These are phyloP conservation scores for Micromesistius poutassou DNA, from an alignment of 2,797 vertebrate species.

Conservation along the genomic window DNA sequence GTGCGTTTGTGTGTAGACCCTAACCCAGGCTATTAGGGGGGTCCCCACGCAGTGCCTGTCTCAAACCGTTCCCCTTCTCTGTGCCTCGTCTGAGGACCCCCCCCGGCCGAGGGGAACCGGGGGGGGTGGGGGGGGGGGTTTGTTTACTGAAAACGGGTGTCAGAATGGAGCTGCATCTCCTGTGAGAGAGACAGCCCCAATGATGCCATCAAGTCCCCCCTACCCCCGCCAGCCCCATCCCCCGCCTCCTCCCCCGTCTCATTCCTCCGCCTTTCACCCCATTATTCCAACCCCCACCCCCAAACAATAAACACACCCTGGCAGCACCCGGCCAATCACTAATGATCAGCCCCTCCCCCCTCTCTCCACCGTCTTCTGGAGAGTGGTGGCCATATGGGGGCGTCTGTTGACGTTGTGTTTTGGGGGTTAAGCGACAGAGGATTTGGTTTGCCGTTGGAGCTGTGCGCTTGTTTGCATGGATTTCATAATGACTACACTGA, in stretches of 20 bases:
- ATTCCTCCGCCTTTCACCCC: slow-evolving; percentile 32
- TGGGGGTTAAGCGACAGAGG: slow-evolving; percentile 54
- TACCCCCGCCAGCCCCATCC: slow-evolving; percentile 17
- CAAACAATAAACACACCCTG: slow-evolving; percentile 52
- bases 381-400: slow-evolving; percentile 6
- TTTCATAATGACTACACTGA: slow-evolving; percentile 27
- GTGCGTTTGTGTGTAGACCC: slow-evolving; percentile 49
- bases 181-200: slow-evolving; percentile 6
- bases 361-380: background rate
- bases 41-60: slow-evolving; percentile 53
- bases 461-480: slow-evolving; percentile 42
- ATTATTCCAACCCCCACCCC: slow-evolving; percentile 32
- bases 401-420: slow-evolving; percentile 47
- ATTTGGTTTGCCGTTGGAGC: slow-evolving; percentile 21
- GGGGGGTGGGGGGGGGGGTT: slow-evolving; percentile 8
- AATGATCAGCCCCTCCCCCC: slow-evolving; percentile 54
- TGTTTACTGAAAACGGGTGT: background rate
- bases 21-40: slow-evolving; percentile 61
- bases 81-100: slow-evolving; percentile 38
- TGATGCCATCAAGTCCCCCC: slow-evolving; percentile 26
- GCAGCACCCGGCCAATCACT: slow-evolving; percentile 50
- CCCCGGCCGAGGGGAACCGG: slow-evolving; percentile 48
- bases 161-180: slow-evolving; percentile 20
- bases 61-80: slow-evolving; percentile 65
- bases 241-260: slow-evolving; percentile 21